Evolutionary conservation across 2,797 vertebrate genomes (phyloP), one percentile per base, ranked within the genome.

Genomic region (Halcyon leucocephala): DNA sequence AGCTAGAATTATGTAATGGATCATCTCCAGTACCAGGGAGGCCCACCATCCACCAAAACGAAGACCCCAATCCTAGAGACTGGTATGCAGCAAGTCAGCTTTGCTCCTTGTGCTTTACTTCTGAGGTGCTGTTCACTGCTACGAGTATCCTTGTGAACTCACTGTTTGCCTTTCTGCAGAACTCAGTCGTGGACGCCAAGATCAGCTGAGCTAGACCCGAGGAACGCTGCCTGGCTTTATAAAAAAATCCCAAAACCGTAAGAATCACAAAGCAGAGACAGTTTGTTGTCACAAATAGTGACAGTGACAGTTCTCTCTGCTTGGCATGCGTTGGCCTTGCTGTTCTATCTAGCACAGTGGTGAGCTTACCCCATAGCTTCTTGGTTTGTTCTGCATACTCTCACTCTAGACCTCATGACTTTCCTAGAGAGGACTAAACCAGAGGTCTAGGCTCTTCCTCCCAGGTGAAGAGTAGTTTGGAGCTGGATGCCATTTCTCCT

Each of bases 361-460:
- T 22, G 54, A 72, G 7, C 14, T 83, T 51, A 16, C 22, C 19
- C 41, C 28, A 49, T 55, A 25, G 7, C 26, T 39, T 18, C 62
- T 46, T 3, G 5, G 9, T 46, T 46, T 29, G 22, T 7, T 62
- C 2, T 46, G 39, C 22, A 29, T 20, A 2, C 8, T 31, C 3
- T 9, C 0, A 0, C 19, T 46, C 15, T 29, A 42, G 33, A 20
- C 18, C 20, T 12, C 0, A 0, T 7, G 37, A 31, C 62, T 42
- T 61, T 3, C 0, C 26, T 55, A 25, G 35, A 55, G 57, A 33
- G 20, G 74, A 11, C 15, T 42, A 35, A 57, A 54, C 6, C 16
- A 25, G 60, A 77, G 28, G 54, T 26, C 13, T 60, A 61, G 61
- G 21, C 33, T 73, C 33, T 31, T 73, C 66, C 28, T 11, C 17